These are phyloP conservation scores for Tetanocera ferruginea DNA, from an alignment of 2,888 invertebrate genomes.

Conservation along the genomic window DNA sequence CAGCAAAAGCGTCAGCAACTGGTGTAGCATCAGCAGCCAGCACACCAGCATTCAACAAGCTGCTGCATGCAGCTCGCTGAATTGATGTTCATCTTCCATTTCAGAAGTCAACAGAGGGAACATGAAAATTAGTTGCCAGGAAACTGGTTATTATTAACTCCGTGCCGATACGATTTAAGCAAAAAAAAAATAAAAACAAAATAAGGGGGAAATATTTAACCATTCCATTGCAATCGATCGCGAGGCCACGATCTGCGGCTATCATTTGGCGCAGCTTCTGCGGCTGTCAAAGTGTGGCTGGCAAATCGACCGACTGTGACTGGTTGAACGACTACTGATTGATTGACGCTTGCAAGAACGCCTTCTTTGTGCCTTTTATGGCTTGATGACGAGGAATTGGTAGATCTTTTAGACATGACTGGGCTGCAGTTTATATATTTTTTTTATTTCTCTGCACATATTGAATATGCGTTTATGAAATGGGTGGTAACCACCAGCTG, in stretches of 20 bases:
- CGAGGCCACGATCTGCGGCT: slow-evolving; percentile 12
- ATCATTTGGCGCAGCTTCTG: slow-evolving; percentile 13
- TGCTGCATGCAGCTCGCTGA: slow-evolving; percentile 16
- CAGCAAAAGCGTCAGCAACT: slow-evolving; percentile 38
- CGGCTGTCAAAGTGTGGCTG: slow-evolving; percentile 26
- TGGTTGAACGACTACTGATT: slow-evolving; percentile 54
- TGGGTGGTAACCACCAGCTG: slow-evolving; percentile 25
- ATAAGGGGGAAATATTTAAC: too few species aligned
- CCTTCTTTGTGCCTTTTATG: slow-evolving; percentile 51
- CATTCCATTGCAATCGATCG: slow-evolving; percentile 30
- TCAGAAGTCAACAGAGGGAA: slow-evolving; percentile 38
- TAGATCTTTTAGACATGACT: neutral
- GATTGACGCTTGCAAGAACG: slow-evolving; percentile 62
- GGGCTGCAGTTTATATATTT: neutral
- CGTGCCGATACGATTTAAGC: slow-evolving; percentile 45
- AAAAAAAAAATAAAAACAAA: too few species aligned
- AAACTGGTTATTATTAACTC: slow-evolving; percentile 63
- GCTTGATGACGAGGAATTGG: slow-evolving; percentile 1
- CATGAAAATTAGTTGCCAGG: slow-evolving; percentile 51
- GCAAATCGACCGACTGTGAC: slow-evolving; percentile 30
- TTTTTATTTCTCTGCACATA: neutral
- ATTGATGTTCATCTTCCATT: slow-evolving; percentile 24
- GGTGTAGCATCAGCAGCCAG: slow-evolving; percentile 18
- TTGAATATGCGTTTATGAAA: slow-evolving; percentile 13
- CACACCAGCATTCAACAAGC: slow-evolving; percentile 8